Evolutionary conservation across 1,140 invertebrate species (phyloP).

Genomic region (Physella acuta): DNA sequence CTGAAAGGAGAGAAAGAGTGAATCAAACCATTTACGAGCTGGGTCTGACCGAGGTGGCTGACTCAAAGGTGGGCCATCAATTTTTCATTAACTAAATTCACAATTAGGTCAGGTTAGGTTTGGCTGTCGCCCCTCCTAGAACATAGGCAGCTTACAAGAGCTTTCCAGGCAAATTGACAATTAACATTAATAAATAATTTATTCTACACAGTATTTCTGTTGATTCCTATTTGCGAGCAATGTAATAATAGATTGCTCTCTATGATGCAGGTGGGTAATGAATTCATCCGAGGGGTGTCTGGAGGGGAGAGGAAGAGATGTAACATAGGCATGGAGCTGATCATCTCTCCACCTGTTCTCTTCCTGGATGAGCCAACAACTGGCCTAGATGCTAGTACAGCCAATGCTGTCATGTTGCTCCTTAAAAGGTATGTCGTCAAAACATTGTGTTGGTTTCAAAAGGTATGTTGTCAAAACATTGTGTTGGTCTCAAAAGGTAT

Average conservation of each 20-base stretch:
- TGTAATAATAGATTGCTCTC: background rate
- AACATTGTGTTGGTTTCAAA: too few relatives aligned
- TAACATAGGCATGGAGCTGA: conserved; percentile 61
- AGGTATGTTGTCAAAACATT: too few relatives aligned
- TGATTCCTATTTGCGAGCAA: too few relatives aligned
- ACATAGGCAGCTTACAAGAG: too few relatives aligned
- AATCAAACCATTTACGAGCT: conserved; percentile 52
- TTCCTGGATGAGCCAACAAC: conserved; percentile 62
- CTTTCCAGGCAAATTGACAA: too few relatives aligned
- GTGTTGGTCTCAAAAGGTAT: too few relatives aligned
- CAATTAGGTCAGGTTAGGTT: too few relatives aligned
- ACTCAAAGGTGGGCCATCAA: conserved; percentile 45
- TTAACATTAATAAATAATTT: too few relatives aligned
- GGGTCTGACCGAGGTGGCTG: conserved; percentile 49
- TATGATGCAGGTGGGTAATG: conserved; percentile 51
- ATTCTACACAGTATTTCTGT: too few relatives aligned
- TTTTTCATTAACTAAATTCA: too few relatives aligned
- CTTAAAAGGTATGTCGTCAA: conserved; percentile 57
- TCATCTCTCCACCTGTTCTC: conserved; percentile 56
- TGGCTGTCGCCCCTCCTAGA: too few relatives aligned
- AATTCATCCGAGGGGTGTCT: conserved; percentile 58
- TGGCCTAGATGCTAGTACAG: conserved; percentile 59
- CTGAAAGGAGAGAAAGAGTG: conserved; percentile 44
- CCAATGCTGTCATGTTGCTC: conserved; percentile 57
- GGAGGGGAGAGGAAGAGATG: conserved; percentile 59